Percentiles rank a stretch among this genome's conserved stretches.
Conservation (phyloP, 2,113 vertebrate genomes). For the Erinaceus europaeus region DNA sequence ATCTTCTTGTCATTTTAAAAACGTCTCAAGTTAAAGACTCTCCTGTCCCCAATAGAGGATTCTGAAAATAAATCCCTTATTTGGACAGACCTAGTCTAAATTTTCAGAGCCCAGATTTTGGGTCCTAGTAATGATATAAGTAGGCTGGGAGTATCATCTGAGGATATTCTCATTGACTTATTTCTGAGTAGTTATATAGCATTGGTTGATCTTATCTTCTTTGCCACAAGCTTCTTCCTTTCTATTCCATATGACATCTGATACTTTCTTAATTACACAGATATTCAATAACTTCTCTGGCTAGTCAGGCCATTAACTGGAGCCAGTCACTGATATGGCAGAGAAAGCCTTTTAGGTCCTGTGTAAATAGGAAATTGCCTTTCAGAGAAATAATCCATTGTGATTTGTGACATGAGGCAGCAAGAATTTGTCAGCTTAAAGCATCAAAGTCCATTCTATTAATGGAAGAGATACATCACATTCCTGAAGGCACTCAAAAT, state of each 20-base stretch:
- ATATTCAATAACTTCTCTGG: slow-evolving; percentile 19
- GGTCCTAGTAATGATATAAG: not conserved
- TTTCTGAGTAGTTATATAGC: not conserved
- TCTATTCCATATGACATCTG: not conserved
- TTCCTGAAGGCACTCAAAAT: not conserved
- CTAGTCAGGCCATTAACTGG: not conserved
- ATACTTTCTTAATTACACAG: slow-evolving; percentile 43
- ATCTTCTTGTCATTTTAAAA: not conserved
- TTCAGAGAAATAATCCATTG: slow-evolving; percentile 38
- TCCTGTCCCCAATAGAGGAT: not conserved
- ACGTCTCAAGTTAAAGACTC: not conserved
- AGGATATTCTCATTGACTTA: not conserved
- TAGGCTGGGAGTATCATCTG: not conserved
- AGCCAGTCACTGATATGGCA: slow-evolving; percentile 18
- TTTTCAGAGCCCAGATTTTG: not conserved
- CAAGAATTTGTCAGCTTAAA: not conserved
- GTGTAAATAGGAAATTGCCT: slow-evolving; percentile 33
- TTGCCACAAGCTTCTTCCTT: slow-evolving; percentile 19
- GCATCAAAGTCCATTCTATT: not conserved
- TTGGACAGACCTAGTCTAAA: not conserved
- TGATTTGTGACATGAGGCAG: slow-evolving; percentile 15
- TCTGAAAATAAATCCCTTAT: not conserved
- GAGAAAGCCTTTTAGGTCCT: slow-evolving; percentile 36
- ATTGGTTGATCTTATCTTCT: not conserved
- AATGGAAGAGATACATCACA: not conserved